A percentile compares a stretch with the other conserved stretches of the same genome.
Evolutionary conservation across 2,797 vertebrate species (phyloP).

Genomic region (Chaenodraco wilsoni): DNA sequence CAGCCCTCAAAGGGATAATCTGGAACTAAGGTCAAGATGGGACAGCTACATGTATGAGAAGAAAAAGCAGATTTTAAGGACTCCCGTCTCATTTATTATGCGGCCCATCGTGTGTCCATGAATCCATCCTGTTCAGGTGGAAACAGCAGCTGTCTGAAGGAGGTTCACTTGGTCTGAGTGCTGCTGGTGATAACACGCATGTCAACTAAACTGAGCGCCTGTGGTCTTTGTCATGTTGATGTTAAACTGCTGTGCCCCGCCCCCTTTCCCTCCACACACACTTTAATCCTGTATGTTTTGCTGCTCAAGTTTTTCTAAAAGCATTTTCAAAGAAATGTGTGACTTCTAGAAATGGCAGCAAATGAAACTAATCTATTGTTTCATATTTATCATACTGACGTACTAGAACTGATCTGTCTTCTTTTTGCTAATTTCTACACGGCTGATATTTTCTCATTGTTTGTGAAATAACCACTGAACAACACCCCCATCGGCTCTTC

Average conservation of each 20-base stretch:
- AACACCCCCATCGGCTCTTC: neutral
- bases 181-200: slow-evolving; percentile 68
- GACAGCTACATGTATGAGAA: neutral
- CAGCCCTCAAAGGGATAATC: neutral
- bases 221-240: slow-evolving; percentile 22
- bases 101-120: slow-evolving; percentile 42
- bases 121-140: slow-evolving; percentile 46
- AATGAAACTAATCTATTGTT: slow-evolving; percentile 44
- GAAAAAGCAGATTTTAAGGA: neutral
- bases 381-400: slow-evolving; percentile 32
- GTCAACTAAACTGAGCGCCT: slow-evolving; percentile 51
- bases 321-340: slow-evolving; percentile 4
- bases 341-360: slow-evolving; percentile 46
- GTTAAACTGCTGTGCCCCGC: slow-evolving; percentile 7
- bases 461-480: slow-evolving; percentile 53
- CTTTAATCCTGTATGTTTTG: neutral
- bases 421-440: slow-evolving; percentile 23
- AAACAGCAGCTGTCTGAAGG: slow-evolving; percentile 29
- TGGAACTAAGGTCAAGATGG: neutral
- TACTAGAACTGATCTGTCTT: slow-evolving; percentile 22
- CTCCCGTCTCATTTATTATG: neutral
- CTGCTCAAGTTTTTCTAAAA: neutral
- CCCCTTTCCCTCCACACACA: neutral
- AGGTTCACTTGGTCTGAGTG: slow-evolving; percentile 20
- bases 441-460: slow-evolving; percentile 16